Base-by-base conservation (phyloP, 2,797 vertebrate genomes). In the Mus caroli region DNA sequence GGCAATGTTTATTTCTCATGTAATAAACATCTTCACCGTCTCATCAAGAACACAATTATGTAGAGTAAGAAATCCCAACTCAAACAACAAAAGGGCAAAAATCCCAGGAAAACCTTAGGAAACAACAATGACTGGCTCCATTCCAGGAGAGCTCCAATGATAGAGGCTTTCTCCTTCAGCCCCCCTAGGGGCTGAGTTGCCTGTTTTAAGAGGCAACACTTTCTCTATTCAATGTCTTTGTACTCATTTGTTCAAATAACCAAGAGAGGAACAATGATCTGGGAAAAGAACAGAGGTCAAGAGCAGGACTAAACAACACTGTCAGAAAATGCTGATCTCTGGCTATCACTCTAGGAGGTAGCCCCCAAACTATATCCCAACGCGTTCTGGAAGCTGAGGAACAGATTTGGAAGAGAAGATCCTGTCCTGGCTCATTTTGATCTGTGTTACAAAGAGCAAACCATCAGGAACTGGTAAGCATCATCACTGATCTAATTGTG, bases 331-430 rank as follows among this genome's bases (percentile, higher is more conserved):
- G 77, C 9, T 9, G 26, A 26, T 24, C 52, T 88, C 87, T 31
- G 9, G 8, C 52, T 20, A 19, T 58, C 24, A 37, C 28, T 4
- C 1, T 43, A 75, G 56, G 40, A 69, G 40, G 34, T 28, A 83
- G 24, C 14, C 90, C n/a, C 67, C 1, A 6, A 37, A 13, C 24
- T 54, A 4, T 46, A 78, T 84, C 79, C 28, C 3, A 71, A 26
- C 13, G 15, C 80, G 40, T 92, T 69, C 54, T 89, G 62, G 34
- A n/a, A 76, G 80, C 46, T 76, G 26, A 24, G 46, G 52, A 75
- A 94, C 83, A 87, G 56, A 50, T 62, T 17, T 80, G 75, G 96
- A 97, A 75, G 67, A 89, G 88, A 92, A 96, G 69, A 94, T 62
- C 76, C 78, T 24, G 3, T 26, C 50, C 5, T 56, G 43, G 46